phyloP scores from a whole-genome alignment of 64 coral and sea anemone genomes.

The Cladopsammia gracilis region DNA sequence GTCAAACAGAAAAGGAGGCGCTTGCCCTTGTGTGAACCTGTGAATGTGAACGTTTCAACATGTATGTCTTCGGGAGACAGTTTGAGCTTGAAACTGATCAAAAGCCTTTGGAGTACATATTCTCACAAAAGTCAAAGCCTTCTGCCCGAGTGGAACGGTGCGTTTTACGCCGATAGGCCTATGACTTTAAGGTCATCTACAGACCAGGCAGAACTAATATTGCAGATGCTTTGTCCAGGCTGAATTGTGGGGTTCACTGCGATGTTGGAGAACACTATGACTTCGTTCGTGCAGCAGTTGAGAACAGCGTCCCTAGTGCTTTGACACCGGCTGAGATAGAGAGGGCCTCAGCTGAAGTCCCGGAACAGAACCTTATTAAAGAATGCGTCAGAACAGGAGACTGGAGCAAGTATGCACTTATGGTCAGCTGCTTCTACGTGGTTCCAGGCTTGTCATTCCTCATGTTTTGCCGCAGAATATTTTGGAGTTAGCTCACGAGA shows the following conservation, averaged over 20 bases:
- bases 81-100: conserved; percentile 40
- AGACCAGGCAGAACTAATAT: conserved; percentile 38
- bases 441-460: conserved; percentile 25
- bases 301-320: not conserved
- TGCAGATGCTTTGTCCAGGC: conserved; percentile 20
- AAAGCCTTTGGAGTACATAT: conserved; percentile 31
- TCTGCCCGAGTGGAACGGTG: conserved; percentile 31
- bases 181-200: conserved; percentile 42
- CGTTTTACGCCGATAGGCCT: conserved; percentile 24
- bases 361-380: not conserved
- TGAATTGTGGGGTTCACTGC: conserved; percentile 26
- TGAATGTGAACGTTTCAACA: conserved; percentile 42
- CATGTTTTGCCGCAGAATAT: not conserved
- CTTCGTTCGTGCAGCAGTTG: not conserved
- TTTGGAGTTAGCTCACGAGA: not conserved
- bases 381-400: conserved; percentile 1
- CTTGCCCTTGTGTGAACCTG: not conserved
- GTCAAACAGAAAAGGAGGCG: conserved; percentile 41
- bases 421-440: not conserved
- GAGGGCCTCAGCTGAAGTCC: not conserved
- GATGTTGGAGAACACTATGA: conserved; percentile 12
- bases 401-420: not conserved
- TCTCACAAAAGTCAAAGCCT: conserved; percentile 42
- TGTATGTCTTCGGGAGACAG: conserved; percentile 29
- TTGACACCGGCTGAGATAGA: not conserved